These are phyloP conservation scores for Leptopterna dolabrata DNA, from an alignment of 2,888 invertebrate genomes.

Conservation along the genomic window DNA sequence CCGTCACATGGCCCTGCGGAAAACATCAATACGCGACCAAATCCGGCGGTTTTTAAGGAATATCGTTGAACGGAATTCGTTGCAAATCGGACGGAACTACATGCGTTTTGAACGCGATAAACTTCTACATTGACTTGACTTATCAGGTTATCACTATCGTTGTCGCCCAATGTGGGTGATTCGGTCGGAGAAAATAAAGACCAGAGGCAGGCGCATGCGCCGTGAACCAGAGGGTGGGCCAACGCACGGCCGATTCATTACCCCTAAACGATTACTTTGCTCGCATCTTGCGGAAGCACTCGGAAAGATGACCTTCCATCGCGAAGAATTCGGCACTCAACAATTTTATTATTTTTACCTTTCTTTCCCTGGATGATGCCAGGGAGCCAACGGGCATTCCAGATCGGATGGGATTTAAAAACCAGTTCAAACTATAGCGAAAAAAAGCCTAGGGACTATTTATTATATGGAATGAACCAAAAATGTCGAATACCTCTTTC, in stretches of 20 bases:
- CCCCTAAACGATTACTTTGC: slow-evolving; percentile 10
- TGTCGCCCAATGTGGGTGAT: slow-evolving; percentile 34
- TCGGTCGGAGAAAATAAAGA: slow-evolving; percentile 35
- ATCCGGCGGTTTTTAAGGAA: neutral
- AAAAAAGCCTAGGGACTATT: too few relatives aligned
- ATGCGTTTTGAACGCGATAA: neutral
- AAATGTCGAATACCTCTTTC: too few relatives aligned
- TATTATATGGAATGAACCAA: too few relatives aligned
- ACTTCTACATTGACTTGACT: neutral
- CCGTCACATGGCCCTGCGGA: neutral
- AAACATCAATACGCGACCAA: neutral
- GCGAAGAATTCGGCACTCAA: neutral
- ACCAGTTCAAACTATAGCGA: neutral
- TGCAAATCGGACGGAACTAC: neutral
- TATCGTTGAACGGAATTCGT: neutral
- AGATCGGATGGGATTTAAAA: too few relatives aligned
- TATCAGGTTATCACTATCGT: slow-evolving; percentile 34
- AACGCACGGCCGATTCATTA: slow-evolving; percentile 3
- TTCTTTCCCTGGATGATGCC: too few relatives aligned
- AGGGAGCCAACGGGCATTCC: too few relatives aligned
- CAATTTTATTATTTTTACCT: neutral
- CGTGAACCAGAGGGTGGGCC: slow-evolving; percentile 28
- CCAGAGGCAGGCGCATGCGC: slow-evolving; percentile 15
- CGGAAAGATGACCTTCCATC: neutral
- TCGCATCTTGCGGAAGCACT: neutral